These are phyloP conservation scores for Trichogramma dendrolimi DNA, from an alignment of 2,888 invertebrate genomes.

Conservation along the genomic window DNA sequence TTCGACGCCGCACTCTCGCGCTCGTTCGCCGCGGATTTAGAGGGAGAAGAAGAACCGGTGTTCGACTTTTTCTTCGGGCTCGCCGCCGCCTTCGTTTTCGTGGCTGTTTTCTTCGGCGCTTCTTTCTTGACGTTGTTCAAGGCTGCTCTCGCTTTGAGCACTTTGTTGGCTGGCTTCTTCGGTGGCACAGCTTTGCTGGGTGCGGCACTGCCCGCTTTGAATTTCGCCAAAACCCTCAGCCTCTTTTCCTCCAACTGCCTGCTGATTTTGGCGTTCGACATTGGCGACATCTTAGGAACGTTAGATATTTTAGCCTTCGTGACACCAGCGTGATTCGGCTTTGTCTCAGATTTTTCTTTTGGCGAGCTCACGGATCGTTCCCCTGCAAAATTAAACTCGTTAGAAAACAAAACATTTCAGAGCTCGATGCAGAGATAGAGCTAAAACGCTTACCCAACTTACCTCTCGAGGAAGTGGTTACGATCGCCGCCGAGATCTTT, in stretches of 20 bases:
- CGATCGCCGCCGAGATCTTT: constrained; percentile 39
- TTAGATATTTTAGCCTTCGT: not conserved
- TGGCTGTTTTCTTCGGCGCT: not conserved
- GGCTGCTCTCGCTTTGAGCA: not conserved
- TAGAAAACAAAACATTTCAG: not conserved
- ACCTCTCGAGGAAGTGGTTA: not conserved
- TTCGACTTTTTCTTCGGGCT: not conserved
- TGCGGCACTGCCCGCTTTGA: constrained; percentile 10
- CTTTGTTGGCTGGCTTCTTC: not conserved
- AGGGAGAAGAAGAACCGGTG: constrained; percentile 21
- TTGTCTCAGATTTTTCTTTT: not conserved
- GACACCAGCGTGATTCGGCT: not conserved
- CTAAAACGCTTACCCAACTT: not conserved
- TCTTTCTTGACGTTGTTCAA: not conserved
- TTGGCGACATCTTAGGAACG: not conserved
- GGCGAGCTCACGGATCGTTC: not conserved
- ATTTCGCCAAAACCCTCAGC: constrained; percentile 36
- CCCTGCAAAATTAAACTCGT: not conserved
- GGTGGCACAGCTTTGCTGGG: not conserved
- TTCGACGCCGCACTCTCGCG: constrained; percentile 28
- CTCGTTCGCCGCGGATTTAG: constrained; percentile 19
- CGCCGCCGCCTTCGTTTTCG: not conserved
- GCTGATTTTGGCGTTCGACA: constrained; percentile 6
- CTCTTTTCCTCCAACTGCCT: constrained; percentile 42
- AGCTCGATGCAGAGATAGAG: no score